Conservation (phyloP, 2,888 invertebrate genomes). For the Lobophora halterata region DNA sequence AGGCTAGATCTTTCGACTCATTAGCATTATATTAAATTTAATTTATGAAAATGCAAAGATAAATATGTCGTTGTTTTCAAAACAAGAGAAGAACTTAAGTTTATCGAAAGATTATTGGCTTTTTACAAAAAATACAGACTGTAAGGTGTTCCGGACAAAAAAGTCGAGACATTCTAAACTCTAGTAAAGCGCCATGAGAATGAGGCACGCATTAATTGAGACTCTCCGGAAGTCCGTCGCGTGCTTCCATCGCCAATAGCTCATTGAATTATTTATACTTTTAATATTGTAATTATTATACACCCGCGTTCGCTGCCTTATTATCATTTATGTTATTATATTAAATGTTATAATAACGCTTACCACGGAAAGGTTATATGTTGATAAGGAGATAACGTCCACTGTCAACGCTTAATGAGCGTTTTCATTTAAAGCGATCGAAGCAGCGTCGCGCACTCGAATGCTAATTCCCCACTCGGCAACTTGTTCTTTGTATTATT, state of each 20-base stretch:
- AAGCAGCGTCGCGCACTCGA: slow-evolving; percentile 40
- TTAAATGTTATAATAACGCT: slow-evolving; percentile 74
- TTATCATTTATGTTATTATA: slow-evolving; percentile 77
- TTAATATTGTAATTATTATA: slow-evolving; percentile 78
- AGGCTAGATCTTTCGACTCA: too few species aligned
- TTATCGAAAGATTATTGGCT: too few species aligned
- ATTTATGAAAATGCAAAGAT: too few species aligned
- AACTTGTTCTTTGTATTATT: slow-evolving; percentile 53
- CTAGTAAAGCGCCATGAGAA: slow-evolving; percentile 56
- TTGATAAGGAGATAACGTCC: slow-evolving; percentile 68
- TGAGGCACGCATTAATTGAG: slow-evolving; percentile 63
- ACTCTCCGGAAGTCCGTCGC: slow-evolving; percentile 75
- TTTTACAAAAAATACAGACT: too few species aligned
- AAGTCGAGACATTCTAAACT: too few species aligned
- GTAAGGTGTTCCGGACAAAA: too few species aligned
- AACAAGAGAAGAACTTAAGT: too few species aligned
- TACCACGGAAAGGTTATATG: slow-evolving; percentile 68
- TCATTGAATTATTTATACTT: slow-evolving; percentile 79
- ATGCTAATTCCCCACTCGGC: slow-evolving; percentile 55
- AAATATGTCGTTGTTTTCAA: too few species aligned
- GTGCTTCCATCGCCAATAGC: slow-evolving; percentile 71
- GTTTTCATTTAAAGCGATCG: slow-evolving; percentile 41
- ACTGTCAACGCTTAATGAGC: slow-evolving; percentile 62
- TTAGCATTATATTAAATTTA: too few species aligned
- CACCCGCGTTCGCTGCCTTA: slow-evolving; percentile 64